Percentiles rank a stretch among this genome's conserved stretches.
Conservation (phyloP, 2,797 vertebrate species). For the Sus cebifrons region DNA sequence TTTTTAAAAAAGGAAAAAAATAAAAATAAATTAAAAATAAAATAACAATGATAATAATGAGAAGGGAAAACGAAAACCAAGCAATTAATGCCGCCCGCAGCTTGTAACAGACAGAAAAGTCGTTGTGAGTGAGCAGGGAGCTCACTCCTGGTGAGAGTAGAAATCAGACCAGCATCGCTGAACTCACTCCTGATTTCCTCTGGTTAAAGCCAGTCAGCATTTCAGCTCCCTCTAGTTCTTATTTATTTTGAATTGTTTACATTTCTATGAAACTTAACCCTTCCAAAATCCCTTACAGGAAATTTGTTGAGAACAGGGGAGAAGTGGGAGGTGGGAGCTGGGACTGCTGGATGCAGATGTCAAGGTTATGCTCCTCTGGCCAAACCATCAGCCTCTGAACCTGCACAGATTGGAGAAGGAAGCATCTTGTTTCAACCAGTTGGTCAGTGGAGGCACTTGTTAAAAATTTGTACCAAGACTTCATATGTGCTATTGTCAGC, state of each 20-base stretch:
- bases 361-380: background rate
- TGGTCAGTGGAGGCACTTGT: background rate
- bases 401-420: background rate
- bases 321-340: background rate
- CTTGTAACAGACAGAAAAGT: background rate
- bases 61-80: background rate
- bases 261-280: background rate
- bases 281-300: background rate
- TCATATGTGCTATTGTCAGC: background rate
- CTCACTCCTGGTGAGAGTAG: background rate
- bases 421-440: background rate
- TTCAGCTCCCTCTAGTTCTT: background rate
- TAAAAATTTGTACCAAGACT: background rate
- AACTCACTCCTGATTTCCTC: background rate
- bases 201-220: background rate
- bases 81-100: too few relatives aligned
- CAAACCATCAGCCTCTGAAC: fast-evolving
- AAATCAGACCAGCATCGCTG: fast-evolving
- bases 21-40: background rate
- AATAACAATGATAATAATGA: background rate
- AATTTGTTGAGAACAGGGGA: background rate
- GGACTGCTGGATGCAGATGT: fast-evolving
- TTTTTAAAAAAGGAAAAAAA: too few relatives aligned
- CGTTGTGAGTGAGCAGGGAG: background rate
- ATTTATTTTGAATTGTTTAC: background rate